Base-by-base conservation (phyloP, 2,113 vertebrate species). In the Jaculus jaculus region DNA sequence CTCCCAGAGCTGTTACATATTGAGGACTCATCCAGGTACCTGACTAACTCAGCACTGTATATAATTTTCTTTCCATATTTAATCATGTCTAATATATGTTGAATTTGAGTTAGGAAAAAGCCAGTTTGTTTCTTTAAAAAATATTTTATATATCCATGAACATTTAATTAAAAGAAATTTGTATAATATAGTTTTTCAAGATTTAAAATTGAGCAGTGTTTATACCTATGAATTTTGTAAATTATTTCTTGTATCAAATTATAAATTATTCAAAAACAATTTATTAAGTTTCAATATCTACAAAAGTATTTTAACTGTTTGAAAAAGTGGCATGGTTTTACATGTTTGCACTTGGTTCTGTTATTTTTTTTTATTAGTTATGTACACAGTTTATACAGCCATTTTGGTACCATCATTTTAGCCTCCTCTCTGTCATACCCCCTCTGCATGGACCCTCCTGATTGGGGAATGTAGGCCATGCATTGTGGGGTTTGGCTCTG, bases 161-260 rank as follows among this genome's bases (percentile, higher is more conserved):
- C 63, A 65, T 51, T 80, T 68, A 69, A n/a, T 94, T 90, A 79
- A 88, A 94, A 68, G 7, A 3, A 4, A 82, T 94, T 69, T 94
- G 34, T 23, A 37, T 30, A 66, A 68, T 83, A 81, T 47, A 73
- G 21, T 37, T 28, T 89, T 90, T 87, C 18, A 54, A 90, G n/a
- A 85, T 79, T 84, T 87, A 61, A 88, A 85, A 69, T 51, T 82
- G 63, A 77, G 12, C 26, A 42, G 10, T 24, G 61, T 51, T 58
- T 34, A 60, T 84, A 51, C 34, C 21, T 87, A 61, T 5, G 3
- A 6, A 75, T 47, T 85, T 86, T 78, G 15, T 39, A 60, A 30
- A 94, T 85, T 80, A 4, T 77, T 83, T 84, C 42, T 73, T 71
- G 28, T 24, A 75, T 61, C 58, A 93, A 86, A 66, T 63, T 63